These are phyloP conservation scores for Stenoptilia bipunctidactyla DNA, from an alignment of 2,888 invertebrate genomes.

Conservation along the genomic window DNA sequence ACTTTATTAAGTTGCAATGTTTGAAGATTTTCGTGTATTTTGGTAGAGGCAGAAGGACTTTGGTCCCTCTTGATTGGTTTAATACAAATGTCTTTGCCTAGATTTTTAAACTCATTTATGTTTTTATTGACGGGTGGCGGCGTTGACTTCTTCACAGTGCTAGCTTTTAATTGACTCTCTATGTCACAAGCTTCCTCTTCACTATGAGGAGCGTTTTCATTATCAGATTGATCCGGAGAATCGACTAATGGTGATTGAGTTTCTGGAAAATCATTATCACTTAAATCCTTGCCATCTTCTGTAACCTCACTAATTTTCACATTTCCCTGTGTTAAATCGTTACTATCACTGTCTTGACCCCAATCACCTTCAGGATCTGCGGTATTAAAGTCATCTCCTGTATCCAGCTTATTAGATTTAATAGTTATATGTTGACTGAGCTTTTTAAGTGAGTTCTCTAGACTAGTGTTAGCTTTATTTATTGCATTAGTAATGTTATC, in stretches of 20 bases:
- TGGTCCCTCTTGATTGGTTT: conserved; percentile 23
- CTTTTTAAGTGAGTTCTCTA: conserved; percentile 20
- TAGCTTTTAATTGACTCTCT: background rate
- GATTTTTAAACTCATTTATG: conserved; percentile 15
- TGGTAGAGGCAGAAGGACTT: background rate
- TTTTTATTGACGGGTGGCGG: background rate
- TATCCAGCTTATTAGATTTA: conserved; percentile 20
- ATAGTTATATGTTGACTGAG: conserved; percentile 27
- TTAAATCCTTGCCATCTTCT: conserved; percentile 23
- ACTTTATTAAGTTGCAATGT: too few relatives aligned
- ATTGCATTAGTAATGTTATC: background rate
- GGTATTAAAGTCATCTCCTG: conserved; percentile 8
- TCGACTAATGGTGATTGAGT: conserved; percentile 23
- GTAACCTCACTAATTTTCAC: conserved; percentile 44
- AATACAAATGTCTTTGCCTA: conserved; percentile 24
- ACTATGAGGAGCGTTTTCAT: conserved; percentile 10
- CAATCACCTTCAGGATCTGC: conserved; percentile 14
- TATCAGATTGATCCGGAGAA: conserved; percentile 31
- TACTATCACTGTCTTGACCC: conserved; percentile 14
- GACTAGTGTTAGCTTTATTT: background rate
- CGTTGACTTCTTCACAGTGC: too few relatives aligned
- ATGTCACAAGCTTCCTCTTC: conserved; percentile 17
- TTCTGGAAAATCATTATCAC: conserved; percentile 21
- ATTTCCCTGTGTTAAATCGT: conserved; percentile 27
- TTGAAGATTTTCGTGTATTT: too few relatives aligned